Conservation (phyloP, 2,113 vertebrate genomes). For the Paraplagusia blochii region DNA sequence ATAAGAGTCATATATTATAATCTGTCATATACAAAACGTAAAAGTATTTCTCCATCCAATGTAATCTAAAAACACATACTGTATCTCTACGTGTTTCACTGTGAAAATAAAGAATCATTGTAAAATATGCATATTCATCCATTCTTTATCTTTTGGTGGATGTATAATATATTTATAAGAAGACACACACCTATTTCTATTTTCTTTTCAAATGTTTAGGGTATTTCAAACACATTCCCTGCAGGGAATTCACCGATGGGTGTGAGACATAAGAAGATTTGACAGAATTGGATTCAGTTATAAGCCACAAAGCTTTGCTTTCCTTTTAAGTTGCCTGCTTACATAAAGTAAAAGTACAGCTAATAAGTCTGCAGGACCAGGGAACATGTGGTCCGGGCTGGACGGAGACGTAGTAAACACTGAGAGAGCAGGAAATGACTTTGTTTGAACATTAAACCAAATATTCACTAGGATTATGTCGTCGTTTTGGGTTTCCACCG, state of each 20-base stretch:
- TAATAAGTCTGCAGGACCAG: constrained; percentile 21
- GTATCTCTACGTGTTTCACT: too few relatives aligned
- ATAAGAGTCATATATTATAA: too few relatives aligned
- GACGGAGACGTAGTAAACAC: too few relatives aligned
- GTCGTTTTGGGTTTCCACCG: not conserved
- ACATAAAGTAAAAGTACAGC: constrained; percentile 55
- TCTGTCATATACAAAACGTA: too few relatives aligned
- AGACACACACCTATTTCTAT: not conserved
- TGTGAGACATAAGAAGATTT: constrained; percentile 73
- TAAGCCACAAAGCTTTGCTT: constrained; percentile 69
- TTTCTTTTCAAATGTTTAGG: not conserved
- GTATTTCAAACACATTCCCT: constrained; percentile 26
- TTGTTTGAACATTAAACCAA: not conserved
- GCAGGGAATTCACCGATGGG: constrained; percentile 29
- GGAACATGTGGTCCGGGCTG: not conserved
- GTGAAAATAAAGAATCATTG: too few relatives aligned
- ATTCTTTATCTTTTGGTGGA: too few relatives aligned
- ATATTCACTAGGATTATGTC: not conserved
- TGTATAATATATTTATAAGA: too few relatives aligned
- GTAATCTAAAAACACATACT: too few relatives aligned
- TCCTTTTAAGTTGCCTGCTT: constrained; percentile 74
- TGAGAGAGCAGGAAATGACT: not conserved
- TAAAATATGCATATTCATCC: too few relatives aligned
- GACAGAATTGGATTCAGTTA: constrained; percentile 75
- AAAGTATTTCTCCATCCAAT: too few relatives aligned